These are phyloP conservation scores for Forficula auricularia DNA, from an alignment of 1,140 invertebrate genomes.

Conservation along the genomic window DNA sequence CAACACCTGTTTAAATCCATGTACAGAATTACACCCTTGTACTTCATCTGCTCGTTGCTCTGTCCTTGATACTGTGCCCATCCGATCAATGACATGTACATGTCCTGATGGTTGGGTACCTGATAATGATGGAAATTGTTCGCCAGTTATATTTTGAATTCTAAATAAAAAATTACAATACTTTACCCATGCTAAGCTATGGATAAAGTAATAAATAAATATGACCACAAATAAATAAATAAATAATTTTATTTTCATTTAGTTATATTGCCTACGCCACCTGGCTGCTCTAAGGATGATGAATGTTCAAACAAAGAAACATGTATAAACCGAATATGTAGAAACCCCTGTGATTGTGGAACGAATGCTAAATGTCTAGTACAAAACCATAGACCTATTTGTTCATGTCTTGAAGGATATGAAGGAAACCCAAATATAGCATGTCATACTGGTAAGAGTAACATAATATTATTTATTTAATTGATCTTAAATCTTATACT, in stretches of 20 bases:
- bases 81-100: slow-evolving; percentile 66
- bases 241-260: not conserved
- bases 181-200: too few species aligned
- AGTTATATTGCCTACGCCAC: slow-evolving; percentile 43
- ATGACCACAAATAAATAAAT: not conserved
- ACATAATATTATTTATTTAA: not conserved
- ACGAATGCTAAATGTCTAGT: slow-evolving; percentile 65
- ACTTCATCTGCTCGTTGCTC: slow-evolving; percentile 49
- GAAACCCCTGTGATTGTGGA: slow-evolving; percentile 75
- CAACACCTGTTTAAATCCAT: slow-evolving; percentile 61
- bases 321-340: slow-evolving; percentile 68
- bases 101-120: slow-evolving; percentile 68
- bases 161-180: too few species aligned
- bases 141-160: slow-evolving; percentile 32
- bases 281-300: slow-evolving; percentile 55
- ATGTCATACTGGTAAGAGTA: slow-evolving; percentile 38
- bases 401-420: slow-evolving; percentile 61
- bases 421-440: slow-evolving; percentile 68
- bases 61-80: slow-evolving; percentile 61
- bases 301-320: slow-evolving; percentile 62
- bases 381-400: slow-evolving; percentile 66
- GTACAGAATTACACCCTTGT: slow-evolving; percentile 52
- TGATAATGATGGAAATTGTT: slow-evolving; percentile 54
- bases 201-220: too few species aligned
- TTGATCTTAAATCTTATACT: not conserved